Conservation (phyloP, 2,797 vertebrate species). For the Acanthopagrus latus region DNA sequence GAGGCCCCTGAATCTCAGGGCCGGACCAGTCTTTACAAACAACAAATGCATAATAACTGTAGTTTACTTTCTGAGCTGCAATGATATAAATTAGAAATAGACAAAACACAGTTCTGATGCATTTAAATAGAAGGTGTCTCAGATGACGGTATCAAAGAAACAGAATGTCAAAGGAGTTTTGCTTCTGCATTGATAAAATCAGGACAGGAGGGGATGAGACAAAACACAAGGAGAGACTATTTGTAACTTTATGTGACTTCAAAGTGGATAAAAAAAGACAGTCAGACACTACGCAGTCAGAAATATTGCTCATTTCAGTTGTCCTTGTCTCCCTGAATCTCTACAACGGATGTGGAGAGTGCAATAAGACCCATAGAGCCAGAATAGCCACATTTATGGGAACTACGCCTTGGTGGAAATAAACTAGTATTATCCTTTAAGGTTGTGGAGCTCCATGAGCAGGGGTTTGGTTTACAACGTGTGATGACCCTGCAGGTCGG, state of each 20-base stretch:
- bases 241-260: conserved; percentile 10
- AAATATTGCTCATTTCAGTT: neutral
- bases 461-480: conserved; percentile 17
- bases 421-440: conserved; percentile 1
- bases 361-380: neutral
- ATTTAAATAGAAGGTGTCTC: conserved; percentile 30
- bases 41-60: neutral
- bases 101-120: conserved; percentile 4
- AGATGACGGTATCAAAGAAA: conserved; percentile 9
- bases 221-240: conserved; percentile 3
- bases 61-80: neutral
- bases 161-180: conserved; percentile 10
- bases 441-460: conserved; percentile 19
- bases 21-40: neutral
- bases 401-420: neutral
- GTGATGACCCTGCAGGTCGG: conserved; percentile 30
- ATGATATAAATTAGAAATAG: neutral
- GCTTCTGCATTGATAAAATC: conserved; percentile 26
- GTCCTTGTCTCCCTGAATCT: neutral
- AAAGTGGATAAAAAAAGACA: neutral
- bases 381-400: neutral
- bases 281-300: neutral
- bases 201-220: neutral
- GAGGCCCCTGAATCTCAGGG: neutral
- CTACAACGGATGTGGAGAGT: neutral